phyloP scores from a whole-genome alignment of 1,140 invertebrate genomes.

The Listronotus bonariensis region DNA sequence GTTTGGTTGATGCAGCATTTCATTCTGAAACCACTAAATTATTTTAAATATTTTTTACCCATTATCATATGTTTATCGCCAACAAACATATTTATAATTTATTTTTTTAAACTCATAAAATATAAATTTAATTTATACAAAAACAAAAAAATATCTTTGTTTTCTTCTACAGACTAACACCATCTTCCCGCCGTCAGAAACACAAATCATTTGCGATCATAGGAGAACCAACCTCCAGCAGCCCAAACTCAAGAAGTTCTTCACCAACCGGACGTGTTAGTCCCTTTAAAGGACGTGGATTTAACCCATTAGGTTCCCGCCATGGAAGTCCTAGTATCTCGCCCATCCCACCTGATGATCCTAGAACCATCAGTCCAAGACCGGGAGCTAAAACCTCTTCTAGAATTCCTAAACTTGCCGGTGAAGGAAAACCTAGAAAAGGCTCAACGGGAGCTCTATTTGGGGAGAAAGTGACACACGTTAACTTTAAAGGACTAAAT shows the following conservation, averaged over 20 bases:
- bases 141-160: background rate
- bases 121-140: too few relatives aligned
- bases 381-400: conserved; percentile 18
- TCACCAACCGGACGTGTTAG: conserved; percentile 59
- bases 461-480: conserved; percentile 42
- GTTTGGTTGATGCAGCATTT: too few relatives aligned
- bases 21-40: too few relatives aligned
- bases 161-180: conserved; percentile 10
- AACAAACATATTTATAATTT: too few relatives aligned
- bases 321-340: conserved; percentile 50
- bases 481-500: conserved; percentile 29
- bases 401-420: conserved; percentile 41
- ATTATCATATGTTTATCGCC: too few relatives aligned
- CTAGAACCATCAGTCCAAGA: conserved; percentile 9
- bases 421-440: conserved; percentile 22
- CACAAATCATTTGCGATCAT: conserved; percentile 66
- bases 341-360: conserved; percentile 45
- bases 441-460: conserved; percentile 36
- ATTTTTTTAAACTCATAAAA: too few relatives aligned
- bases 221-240: conserved; percentile 57
- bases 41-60: too few relatives aligned
- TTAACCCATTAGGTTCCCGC: conserved; percentile 56
- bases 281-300: conserved; percentile 63
- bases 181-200: conserved; percentile 47
- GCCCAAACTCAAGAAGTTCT: conserved; percentile 55